Conservation (phyloP, 2,888 invertebrate genomes). For the Agonopterix arenella region DNA sequence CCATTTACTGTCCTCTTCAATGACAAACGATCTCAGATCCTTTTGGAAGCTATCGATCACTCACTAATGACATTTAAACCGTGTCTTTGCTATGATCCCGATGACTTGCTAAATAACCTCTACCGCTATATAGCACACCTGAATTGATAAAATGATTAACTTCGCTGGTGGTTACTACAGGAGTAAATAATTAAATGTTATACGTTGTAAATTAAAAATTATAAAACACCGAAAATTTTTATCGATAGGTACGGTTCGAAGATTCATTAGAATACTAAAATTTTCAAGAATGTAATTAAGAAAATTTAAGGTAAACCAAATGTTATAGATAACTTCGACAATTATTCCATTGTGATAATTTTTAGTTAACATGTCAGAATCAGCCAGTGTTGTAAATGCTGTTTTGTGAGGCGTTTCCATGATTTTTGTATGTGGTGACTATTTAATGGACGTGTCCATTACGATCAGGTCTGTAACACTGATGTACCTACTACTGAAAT, state of each 20-base stretch:
- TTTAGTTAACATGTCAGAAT: slow-evolving; percentile 54
- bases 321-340: slow-evolving; percentile 57
- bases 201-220: too few species aligned
- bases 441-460: slow-evolving; percentile 58
- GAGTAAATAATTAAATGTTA: too few species aligned
- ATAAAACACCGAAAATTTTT: too few species aligned
- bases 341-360: slow-evolving; percentile 70
- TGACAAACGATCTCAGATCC: slow-evolving; percentile 63
- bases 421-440: slow-evolving; percentile 45
- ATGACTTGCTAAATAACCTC: slow-evolving; percentile 31
- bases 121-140: too few species aligned
- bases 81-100: slow-evolving; percentile 28
- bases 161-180: too few species aligned
- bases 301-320: slow-evolving; percentile 61
- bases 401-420: slow-evolving; percentile 36
- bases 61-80: slow-evolving; percentile 58
- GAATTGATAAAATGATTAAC: too few species aligned
- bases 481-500: slow-evolving; percentile 52
- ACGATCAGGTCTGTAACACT: slow-evolving; percentile 49
- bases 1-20: slow-evolving; percentile 56
- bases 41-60: slow-evolving; percentile 56
- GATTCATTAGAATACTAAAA: slow-evolving; percentile 18
- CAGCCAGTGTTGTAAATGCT: slow-evolving; percentile 52
- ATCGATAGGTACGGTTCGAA: too few species aligned
- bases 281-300: slow-evolving; percentile 30